Conservation (phyloP, 2,888 invertebrate genomes). For the Balanococcus diminutus region DNA sequence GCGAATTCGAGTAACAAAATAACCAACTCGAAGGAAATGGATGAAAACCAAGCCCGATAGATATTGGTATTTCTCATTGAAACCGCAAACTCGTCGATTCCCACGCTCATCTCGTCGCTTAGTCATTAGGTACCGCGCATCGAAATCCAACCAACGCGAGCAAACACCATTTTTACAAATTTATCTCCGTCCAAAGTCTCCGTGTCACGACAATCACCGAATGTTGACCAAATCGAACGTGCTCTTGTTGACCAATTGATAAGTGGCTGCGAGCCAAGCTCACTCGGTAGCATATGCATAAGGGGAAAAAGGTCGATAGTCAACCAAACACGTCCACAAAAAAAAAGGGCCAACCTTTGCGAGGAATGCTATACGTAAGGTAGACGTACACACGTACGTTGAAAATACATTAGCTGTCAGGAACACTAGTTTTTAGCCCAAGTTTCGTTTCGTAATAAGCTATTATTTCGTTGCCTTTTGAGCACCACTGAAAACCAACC, state of each 20-base stretch:
- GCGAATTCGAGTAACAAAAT: neutral
- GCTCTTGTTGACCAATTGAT: neutral
- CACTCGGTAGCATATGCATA: no score
- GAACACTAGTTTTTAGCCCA: constrained; percentile 26
- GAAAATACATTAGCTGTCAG: constrained; percentile 4
- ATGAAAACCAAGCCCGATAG: neutral
- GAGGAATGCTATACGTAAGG: neutral
- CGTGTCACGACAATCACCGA: neutral
- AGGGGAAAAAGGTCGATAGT: neutral
- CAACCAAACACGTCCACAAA: neutral
- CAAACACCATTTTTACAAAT: neutral
- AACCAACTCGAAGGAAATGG: neutral
- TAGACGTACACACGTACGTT: neutral
- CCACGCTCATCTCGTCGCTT: constrained; percentile 26
- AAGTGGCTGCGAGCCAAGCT: neutral
- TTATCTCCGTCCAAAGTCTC: neutral
- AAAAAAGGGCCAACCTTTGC: neutral
- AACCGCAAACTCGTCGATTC: constrained; percentile 28
- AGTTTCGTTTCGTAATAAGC: neutral
- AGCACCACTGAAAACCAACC: neutral
- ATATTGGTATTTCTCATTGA: constrained; percentile 20
- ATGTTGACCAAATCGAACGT: constrained; percentile 2
- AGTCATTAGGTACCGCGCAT: constrained; percentile 9
- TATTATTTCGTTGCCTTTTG: neutral
- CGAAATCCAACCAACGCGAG: neutral